Evolutionary conservation across 2,113 vertebrate genomes (phyloP), one percentile per base, ranked within the genome.

Genomic region (Stegastes partitus): DNA sequence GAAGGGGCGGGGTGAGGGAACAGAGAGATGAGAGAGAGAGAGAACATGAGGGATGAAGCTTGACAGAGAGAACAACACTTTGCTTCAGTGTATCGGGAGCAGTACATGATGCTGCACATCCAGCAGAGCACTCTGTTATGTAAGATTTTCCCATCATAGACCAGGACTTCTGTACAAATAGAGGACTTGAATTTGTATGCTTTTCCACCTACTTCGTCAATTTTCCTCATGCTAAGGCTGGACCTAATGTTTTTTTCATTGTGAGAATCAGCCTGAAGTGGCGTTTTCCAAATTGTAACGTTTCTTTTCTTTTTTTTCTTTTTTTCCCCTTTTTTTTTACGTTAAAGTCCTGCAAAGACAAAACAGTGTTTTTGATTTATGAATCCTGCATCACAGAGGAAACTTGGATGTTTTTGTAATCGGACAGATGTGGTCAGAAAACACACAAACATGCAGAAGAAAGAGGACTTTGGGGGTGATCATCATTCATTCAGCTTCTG

Each of bases 41-140:
- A 18, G 22, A 64, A 55, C 54, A 28, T 65, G 79, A 66, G 64
- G 19, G 49, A 75, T 21, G 64, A 11, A 74, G 79, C 44, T 63
- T 50, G 5, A 15, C 50, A 37, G 70, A 56, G 21, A 42, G 74
- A 74, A 74, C 81, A 16, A 77, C 79, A 71, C 31, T 76, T 44
- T 62, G 74, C 70, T 47, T 49, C 78, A 44, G 76, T 11, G 68
- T 21, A 61, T 42, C 72, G 5, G 68, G 2, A 68, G 62, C 77
- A 59, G 66, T 74, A 37, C 74, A 51, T 81, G 77, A 14, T 31
- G 67, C 34, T 34, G 11, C 62, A 70, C 66, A 49, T 75, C 26
- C 70, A 67, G 84, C 73, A 0, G 34, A 1, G 62, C 72, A 63
- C 44, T 56, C 28, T 21, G 0, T 62, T 70, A 69, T 49, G n/a